Percentiles rank a stretch among this genome's conserved stretches.
phyloP scores from a whole-genome alignment of 2,888 invertebrate species.

The Aricia artaxerxes region DNA sequence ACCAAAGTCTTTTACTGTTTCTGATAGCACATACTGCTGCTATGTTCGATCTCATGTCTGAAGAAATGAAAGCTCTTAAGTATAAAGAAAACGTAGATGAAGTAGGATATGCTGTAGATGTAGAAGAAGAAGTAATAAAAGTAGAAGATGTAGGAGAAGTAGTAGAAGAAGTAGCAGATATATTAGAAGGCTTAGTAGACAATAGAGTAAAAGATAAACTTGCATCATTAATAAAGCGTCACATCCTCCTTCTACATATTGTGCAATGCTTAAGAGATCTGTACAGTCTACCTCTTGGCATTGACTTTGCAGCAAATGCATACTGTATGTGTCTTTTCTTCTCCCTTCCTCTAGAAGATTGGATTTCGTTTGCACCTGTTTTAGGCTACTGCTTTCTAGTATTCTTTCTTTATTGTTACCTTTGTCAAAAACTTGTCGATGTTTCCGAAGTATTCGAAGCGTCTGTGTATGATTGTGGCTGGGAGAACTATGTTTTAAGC shows the following conservation, averaged over 20 bases:
- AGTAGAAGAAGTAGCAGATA: background rate
- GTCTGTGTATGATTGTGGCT: slow-evolving; percentile 65
- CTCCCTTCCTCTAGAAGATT: slow-evolving; percentile 57
- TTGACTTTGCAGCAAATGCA: slow-evolving; percentile 28
- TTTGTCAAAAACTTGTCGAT: slow-evolving; percentile 62
- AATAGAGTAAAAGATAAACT: background rate
- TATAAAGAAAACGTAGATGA: background rate
- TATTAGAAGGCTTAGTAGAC: background rate
- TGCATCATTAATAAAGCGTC: slow-evolving; percentile 12
- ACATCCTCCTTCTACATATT: slow-evolving; percentile 14
- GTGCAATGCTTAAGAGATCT: slow-evolving; percentile 3
- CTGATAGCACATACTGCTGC: slow-evolving; percentile 23
- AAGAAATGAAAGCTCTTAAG: slow-evolving; percentile 19
- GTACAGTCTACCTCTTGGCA: slow-evolving; percentile 15
- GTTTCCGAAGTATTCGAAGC: slow-evolving; percentile 60
- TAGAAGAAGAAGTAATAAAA: background rate
- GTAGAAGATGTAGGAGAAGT: background rate
- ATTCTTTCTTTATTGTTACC: slow-evolving; percentile 66
- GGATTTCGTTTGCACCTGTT: slow-evolving; percentile 58
- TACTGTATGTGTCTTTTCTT: slow-evolving; percentile 57
- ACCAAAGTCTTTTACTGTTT: slow-evolving; percentile 16
- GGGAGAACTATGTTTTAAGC: slow-evolving; percentile 62
- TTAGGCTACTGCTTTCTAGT: slow-evolving; percentile 59
- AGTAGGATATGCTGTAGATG: background rate
- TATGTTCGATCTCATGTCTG: slow-evolving; percentile 16